These are phyloP conservation scores for Pollachius pollachius DNA, from an alignment of 2,113 vertebrate genomes.

Conservation along the genomic window DNA sequence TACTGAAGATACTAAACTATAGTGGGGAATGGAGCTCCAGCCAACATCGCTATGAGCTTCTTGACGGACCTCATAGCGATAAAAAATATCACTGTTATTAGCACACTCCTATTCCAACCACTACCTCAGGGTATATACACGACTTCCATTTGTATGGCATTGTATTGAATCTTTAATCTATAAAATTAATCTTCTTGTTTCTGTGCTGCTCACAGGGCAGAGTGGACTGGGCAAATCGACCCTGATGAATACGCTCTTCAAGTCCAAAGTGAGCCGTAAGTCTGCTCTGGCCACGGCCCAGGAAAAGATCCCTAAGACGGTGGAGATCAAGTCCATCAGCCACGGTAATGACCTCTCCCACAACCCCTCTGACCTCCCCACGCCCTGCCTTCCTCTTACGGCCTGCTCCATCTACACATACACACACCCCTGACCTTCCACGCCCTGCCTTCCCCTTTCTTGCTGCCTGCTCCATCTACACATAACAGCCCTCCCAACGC, in stretches of 20 bases:
- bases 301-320: slow-evolving; percentile 95
- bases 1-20: too few relatives aligned
- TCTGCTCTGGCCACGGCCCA: slow-evolving; percentile 84
- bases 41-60: too few relatives aligned
- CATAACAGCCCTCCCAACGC: background rate
- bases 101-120: too few relatives aligned
- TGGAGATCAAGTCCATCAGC: slow-evolving; percentile 97
- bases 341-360: slow-evolving; percentile 75
- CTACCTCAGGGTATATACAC: too few relatives aligned
- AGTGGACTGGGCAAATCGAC: slow-evolving; percentile 97
- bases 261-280: slow-evolving; percentile 97
- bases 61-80: too few relatives aligned
- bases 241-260: slow-evolving; percentile 98
- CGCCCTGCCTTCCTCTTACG: background rate
- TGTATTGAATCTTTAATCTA: too few relatives aligned
- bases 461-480: too few relatives aligned
- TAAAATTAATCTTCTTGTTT: background rate
- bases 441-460: background rate
- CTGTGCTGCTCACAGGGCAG: slow-evolving; percentile 78
- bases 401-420: background rate
- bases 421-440: background rate
- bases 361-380: background rate
- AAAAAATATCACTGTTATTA: too few relatives aligned
- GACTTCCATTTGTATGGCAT: too few relatives aligned
- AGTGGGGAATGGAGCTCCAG: too few relatives aligned